Evolutionary conservation across 2,797 vertebrate genomes (phyloP), one percentile per base, ranked within the genome.

Genomic region (Tamandua tetradactyla): DNA sequence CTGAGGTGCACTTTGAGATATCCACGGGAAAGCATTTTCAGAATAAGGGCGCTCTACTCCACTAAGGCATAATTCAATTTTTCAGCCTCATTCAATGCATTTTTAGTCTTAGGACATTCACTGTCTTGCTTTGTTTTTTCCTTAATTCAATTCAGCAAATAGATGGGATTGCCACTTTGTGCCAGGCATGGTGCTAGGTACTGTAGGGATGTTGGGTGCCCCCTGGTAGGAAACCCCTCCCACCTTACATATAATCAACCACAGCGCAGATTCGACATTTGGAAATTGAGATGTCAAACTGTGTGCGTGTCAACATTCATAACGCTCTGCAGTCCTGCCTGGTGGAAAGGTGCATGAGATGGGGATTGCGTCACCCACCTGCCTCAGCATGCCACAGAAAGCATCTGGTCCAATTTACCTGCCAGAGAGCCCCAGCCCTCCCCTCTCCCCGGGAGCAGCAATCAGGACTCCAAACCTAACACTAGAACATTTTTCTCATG

Each of bases 261-360:
- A 44, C 35, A 37, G 62, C 4, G 22, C 17, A 8, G 25, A 27
- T 55, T 57, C 0, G 18, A 59, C 91, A 40, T 84, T 52, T 62
- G 87, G 52, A 80, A 72, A 93, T 30, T 81, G 78, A 93, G 71
- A 91, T 80, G 83, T 62, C 83, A 91, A 40, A 42, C 62, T 71
- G 49, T 44, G 78, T 1, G 27, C 37, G 2, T 2, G 40, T 83
- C 91, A 79, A 47, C 35, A 6, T 80, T 25, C 3, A 4, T 6
- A 27, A 40, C 57, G 20, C 68, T 57, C 40, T 49, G 20, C 10
- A 57, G 37, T 3, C 2, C 69, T 23, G 13, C 78, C 42, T 23
- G 23, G 69, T 59, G 37, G 88, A 49, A 89, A 85, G 72, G 68
- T 23, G 15, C 47, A 25, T 20, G 27, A 79, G 71, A 15, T 49